These are phyloP conservation scores for Phaenicophaeus curvirostris DNA, from an alignment of 2,797 vertebrate genomes.

Conservation along the genomic window DNA sequence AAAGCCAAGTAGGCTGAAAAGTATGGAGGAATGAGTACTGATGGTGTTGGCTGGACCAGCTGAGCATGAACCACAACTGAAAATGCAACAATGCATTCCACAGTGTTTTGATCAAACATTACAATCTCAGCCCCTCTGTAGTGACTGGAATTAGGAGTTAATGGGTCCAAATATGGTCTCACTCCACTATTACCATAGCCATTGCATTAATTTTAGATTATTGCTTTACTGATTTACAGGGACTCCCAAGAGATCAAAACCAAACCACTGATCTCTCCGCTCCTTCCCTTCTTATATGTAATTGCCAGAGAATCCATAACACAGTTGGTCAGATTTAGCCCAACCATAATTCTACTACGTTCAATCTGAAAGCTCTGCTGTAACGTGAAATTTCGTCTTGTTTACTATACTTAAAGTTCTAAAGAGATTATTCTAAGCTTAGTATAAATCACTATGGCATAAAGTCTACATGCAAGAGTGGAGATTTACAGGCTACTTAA, in stretches of 20 bases:
- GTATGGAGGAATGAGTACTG: neutral
- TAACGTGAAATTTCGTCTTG: neutral
- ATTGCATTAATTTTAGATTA: conserved; percentile 6
- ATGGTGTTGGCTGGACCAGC: neutral
- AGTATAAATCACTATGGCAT: conserved; percentile 4
- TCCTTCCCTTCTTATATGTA: neutral
- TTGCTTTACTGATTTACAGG: conserved; percentile 32
- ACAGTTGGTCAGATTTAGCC: neutral
- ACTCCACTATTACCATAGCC: neutral
- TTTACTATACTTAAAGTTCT: conserved; percentile 52
- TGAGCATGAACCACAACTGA: neutral
- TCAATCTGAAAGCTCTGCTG: neutral
- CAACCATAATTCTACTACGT: neutral
- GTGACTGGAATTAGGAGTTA: neutral
- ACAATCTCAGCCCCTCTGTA: neutral
- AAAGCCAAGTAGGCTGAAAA: neutral
- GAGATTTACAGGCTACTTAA: conserved; percentile 45
- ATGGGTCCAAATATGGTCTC: neutral
- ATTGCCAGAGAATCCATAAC: neutral
- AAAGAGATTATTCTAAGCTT: conserved; percentile 57
- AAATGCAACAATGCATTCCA: neutral
- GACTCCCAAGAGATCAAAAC: conserved; percentile 23
- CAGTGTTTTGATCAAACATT: neutral
- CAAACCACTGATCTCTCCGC: neutral
- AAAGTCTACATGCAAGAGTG: neutral